Base-by-base conservation (phyloP, 2,888 invertebrate genomes). In the Lymantria dispar region DNA sequence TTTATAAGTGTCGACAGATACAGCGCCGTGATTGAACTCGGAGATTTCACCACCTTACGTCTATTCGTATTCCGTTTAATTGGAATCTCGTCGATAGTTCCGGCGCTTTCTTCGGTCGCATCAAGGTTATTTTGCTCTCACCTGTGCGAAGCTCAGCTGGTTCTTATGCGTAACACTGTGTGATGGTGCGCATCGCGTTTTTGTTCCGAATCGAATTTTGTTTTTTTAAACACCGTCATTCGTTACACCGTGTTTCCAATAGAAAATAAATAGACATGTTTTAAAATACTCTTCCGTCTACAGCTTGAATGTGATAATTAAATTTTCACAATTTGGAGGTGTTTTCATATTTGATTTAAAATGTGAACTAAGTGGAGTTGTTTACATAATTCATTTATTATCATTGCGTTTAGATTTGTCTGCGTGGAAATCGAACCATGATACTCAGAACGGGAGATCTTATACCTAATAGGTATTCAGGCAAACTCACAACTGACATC, bases 21-120 rank as follows among this genome's bases (percentile, higher is more conserved):
- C 22, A 37, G 54, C 49, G 67, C 60, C 47, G 50, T 65, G 60
- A 59, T 62, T 64, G 57, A 58, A 52, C 45, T 56, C 44, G 30
- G 43, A 61, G 74, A 73, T 78, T 79, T 79, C 81, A 74, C 79
- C 81, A 74, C 79, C 72, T 78, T 68, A 61, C 70, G 69, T 68
- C 74, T 69, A 74, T 73, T 73, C 70, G 75, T 77, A 78, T 76
- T 77, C 70, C 70, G 74, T 76, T 70, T 77, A 81, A 85, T 82
- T 80, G 80, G 73, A 71, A 73, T 74, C 73, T 76, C 66, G 61
- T 48, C 68, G 73, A 77, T 78, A 72, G 76, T 79, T 74, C 73
- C 78, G 76, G 70, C 83, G 86, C 89, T 89, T 89, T 89, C 89
- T 83, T 88, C 78, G 70, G 58, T 66, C 70, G 71, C 80, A 83